Evolutionary conservation across 2,797 vertebrate species (phyloP), one percentile per base, ranked within the genome.

Genomic region (Chlorospingus flavigularis): DNA sequence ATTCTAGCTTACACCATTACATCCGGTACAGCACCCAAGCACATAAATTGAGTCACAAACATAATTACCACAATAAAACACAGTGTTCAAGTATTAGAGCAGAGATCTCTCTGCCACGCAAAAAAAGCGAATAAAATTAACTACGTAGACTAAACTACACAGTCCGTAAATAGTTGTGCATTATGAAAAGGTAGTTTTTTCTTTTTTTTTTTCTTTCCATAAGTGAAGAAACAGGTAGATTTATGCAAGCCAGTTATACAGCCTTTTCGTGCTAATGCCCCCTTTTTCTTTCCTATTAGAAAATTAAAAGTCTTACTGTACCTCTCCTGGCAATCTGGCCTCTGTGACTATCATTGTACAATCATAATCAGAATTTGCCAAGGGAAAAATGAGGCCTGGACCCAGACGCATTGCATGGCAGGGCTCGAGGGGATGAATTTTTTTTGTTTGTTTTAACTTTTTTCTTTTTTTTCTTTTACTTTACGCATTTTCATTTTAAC

Each of bases 81-180:
- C 97, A 98, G 96, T 95, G 97, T 98, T 98, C 98, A 97, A 98
- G 97, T 98, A 98, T 98, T 97, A 96, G 78, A 97, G 96, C 98
- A 97, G 98, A 98, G 94, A 71, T 84, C 72, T 95, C 98, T 95
- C 98, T 97, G 98, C 98, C 92, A 57, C 97, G 96, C 98, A 97
- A 97, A 98, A 98, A 98, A 96, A 98, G 98, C 97, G 94, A 98
- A 97, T 98, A 98, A 98, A 98, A 98, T 98, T 98, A 98, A 96
- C 97, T 97, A 98, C 95, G 51, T 97, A 97, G 97, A 97, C 97
- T 98, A 98, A 98, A 97, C 98, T 97, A 96, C 91, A 98, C 96
- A 98, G 97, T 98, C 97, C 87, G 89, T 98, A 97, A 98, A 97
- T 97, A 98, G 97, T 98, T 99, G 99, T 99, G 98, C 98, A 99